Evolutionary conservation across 53 echinoderm and acorn worm species (phyloP).

Genomic region (Arbacia lixula): DNA sequence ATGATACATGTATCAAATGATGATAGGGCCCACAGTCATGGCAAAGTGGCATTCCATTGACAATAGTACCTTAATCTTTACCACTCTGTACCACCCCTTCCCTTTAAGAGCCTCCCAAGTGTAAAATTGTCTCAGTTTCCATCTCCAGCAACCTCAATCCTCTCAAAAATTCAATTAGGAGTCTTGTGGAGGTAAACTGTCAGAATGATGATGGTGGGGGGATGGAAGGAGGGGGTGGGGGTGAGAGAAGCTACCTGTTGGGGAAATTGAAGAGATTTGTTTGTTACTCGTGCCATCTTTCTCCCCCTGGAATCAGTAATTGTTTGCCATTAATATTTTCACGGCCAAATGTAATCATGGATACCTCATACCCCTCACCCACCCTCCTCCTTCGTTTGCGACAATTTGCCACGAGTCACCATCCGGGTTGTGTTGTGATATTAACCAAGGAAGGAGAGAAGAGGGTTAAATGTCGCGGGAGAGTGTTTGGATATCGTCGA

Average conservation of each 20-base stretch:
- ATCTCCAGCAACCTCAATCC: slow-evolving; percentile 27
- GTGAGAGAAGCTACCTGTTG: neutral
- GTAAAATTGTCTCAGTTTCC: slow-evolving; percentile 16
- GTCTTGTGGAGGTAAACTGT: too few species aligned
- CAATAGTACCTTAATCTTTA: too few species aligned
- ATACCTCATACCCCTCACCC: too few species aligned
- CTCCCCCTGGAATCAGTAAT: slow-evolving; percentile 16
- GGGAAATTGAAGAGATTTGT: neutral
- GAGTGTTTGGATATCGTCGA: too few species aligned
- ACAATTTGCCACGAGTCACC: too few species aligned
- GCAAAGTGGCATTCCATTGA: too few species aligned
- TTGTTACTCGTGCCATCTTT: slow-evolving; percentile 15
- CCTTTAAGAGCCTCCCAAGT: neutral
- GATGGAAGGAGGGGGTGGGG: slow-evolving; percentile 4
- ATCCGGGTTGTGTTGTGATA: too few species aligned
- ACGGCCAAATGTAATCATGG: slow-evolving; percentile 44
- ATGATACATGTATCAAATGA: too few species aligned
- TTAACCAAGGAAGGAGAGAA: too few species aligned
- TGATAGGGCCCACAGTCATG: too few species aligned
- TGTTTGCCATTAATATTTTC: slow-evolving; percentile 49
- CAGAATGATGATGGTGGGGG: slow-evolving; percentile 19
- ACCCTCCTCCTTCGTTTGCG: too few species aligned
- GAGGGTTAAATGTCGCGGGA: too few species aligned
- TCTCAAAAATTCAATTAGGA: slow-evolving; percentile 20
- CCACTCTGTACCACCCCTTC: neutral